Evolutionary conservation across 2,888 invertebrate species (phyloP).

Genomic region (Chaitophorus viminalis): DNA sequence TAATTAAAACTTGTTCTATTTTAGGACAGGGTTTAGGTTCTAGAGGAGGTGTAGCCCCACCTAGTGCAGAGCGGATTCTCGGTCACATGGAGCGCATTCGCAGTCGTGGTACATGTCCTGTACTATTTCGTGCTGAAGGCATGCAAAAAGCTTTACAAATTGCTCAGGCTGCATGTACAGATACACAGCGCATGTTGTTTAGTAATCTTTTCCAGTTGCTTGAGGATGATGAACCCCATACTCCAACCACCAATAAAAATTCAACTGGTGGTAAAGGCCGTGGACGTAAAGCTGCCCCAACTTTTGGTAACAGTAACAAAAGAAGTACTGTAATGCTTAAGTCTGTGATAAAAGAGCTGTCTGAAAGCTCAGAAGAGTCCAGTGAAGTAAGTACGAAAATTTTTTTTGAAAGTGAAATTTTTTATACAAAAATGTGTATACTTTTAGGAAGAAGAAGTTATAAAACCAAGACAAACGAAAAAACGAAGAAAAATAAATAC

Average conservation of each 20-base stretch:
- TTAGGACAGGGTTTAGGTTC: slow-evolving; percentile 64
- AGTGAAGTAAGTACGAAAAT: slow-evolving; percentile 75
- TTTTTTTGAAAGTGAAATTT: slow-evolving; percentile 6
- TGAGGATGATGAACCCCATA: slow-evolving; percentile 79
- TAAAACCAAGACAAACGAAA: slow-evolving; percentile 90
- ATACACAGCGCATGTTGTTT: slow-evolving; percentile 89
- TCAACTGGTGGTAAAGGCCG: slow-evolving; percentile 64
- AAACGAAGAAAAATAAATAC: slow-evolving; percentile 82
- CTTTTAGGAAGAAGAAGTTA: slow-evolving; percentile 85
- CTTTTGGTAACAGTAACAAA: slow-evolving; percentile 66
- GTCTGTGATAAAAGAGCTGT: slow-evolving; percentile 70
- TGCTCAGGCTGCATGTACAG: slow-evolving; percentile 87
- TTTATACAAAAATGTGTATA: slow-evolving; percentile 50
- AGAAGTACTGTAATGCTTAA: slow-evolving; percentile 65
- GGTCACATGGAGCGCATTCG: slow-evolving; percentile 86
- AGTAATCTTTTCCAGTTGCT: slow-evolving; percentile 89
- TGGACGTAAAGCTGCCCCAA: slow-evolving; percentile 66
- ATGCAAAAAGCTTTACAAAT: slow-evolving; percentile 92
- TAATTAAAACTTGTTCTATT: slow-evolving; percentile 20
- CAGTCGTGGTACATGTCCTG: slow-evolving; percentile 60
- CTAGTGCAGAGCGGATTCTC: slow-evolving; percentile 74
- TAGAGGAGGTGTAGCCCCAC: slow-evolving; percentile 64
- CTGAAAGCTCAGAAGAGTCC: slow-evolving; percentile 80
- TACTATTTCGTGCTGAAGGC: slow-evolving; percentile 77
- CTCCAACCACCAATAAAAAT: slow-evolving; percentile 54